Evolutionary conservation across 2,888 invertebrate genomes (phyloP), one percentile per base, ranked within the genome.

Genomic region (Podotricha telesiphe): DNA sequence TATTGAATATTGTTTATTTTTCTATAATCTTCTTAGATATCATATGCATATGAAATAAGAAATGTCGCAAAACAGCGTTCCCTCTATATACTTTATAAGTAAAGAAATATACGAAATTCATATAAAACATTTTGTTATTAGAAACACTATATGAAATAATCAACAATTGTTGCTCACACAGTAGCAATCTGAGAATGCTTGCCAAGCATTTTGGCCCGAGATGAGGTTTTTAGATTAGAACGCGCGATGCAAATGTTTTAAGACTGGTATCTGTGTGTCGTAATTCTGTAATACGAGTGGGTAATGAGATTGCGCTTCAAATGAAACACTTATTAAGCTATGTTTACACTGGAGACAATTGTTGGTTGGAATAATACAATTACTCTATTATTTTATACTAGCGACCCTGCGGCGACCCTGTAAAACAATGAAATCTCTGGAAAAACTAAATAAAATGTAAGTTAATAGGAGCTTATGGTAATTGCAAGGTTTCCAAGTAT

Each of bases 181-280:
- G 68, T 51, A 65, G 70, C 61, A 70, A 69, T 69, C 73, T 59
- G 47, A 51, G 68, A 69, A 64, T 65, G 73, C 73, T 70, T 68
- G 65, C 61, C 68, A 69, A 68, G 73, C 47, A 50, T 68, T 77
- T 77, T 72, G 70, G 68, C 40, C 45, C 66, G 70, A 77, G 76
- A 75, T 76, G 70, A 63, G 67, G 73, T 73, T 70, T 69, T 70
- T 59, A 70, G 76, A 77, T 77, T 74, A 74, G 73, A 74, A 73
- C 69, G 68, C 70, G 73, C 64, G 70, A 74, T 72, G 70, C 65
- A 68, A 72, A 72, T 70, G 71, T 72, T 74, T 75, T 75, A 75
- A 72, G 76, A 76, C 73, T 71, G 73, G 73, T 72, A n/a, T n/a
- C 71, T 71, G 68, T 71, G 75, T 74, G 75, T 73, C 71, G 74